A percentile compares a stretch with the other conserved stretches of the same genome.
These are phyloP conservation scores for Embiotoca jacksoni DNA, from an alignment of 2,113 vertebrate species.

Conservation along the genomic window DNA sequence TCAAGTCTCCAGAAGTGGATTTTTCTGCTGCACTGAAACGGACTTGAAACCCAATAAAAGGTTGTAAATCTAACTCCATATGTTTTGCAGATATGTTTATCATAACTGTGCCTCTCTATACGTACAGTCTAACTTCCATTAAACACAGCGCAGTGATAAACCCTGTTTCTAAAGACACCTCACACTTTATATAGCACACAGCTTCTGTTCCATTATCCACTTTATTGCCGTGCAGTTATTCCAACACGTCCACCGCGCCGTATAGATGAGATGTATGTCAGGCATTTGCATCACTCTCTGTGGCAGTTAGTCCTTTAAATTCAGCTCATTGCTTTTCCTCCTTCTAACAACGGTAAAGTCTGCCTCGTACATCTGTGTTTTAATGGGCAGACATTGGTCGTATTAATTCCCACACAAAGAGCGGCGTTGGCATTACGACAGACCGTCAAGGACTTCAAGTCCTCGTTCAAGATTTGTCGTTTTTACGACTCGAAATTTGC, in stretches of 20 bases:
- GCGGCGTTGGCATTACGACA: neutral
- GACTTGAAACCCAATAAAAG: neutral
- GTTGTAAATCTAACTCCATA: neutral
- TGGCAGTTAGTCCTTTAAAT: neutral
- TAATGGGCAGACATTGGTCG: too few relatives aligned
- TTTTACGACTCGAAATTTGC: too few relatives aligned
- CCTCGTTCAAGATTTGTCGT: too few relatives aligned
- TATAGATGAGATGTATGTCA: conserved; percentile 38
- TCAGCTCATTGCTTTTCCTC: neutral
- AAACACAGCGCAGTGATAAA: neutral
- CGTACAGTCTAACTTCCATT: neutral
- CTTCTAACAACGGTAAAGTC: neutral
- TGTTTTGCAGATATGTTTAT: neutral
- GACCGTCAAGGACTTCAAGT: too few relatives aligned
- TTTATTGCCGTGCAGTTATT: conserved; percentile 8
- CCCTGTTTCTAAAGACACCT: conserved; percentile 8
- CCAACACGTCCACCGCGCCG: neutral
- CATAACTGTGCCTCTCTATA: neutral
- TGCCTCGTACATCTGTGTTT: neutral
- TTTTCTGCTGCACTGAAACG: neutral
- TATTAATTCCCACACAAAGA: neutral
- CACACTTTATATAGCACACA: conserved; percentile 5
- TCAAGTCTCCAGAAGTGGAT: neutral
- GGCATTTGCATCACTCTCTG: conserved; percentile 28
- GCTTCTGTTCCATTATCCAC: conserved; percentile 13